Evolutionary conservation across 2,888 invertebrate species (phyloP).

Genomic region (Galerucella calmariensis): DNA sequence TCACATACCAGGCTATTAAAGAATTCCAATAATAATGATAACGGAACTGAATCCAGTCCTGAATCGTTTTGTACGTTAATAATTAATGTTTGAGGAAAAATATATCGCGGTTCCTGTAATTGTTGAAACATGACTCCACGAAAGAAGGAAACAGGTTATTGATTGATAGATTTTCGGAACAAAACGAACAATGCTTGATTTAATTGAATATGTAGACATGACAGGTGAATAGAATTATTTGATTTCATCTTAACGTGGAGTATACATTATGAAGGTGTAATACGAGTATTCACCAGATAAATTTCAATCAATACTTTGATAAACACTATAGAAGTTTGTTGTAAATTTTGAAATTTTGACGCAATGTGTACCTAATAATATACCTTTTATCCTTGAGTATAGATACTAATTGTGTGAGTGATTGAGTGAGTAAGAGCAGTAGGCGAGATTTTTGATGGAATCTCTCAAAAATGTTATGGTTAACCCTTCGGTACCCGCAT

Average conservation of each 20-base stretch:
- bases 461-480: too few species aligned
- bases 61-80: background rate
- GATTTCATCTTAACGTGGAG: background rate
- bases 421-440: too few species aligned
- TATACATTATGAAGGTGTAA: background rate
- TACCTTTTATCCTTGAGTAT: too few species aligned
- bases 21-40: too few species aligned
- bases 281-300: background rate
- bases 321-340: too few species aligned
- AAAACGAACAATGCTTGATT: constrained; percentile 4
- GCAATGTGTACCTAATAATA: too few species aligned
- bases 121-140: constrained; percentile 13
- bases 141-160: background rate
- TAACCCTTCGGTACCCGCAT: constrained; percentile 5
- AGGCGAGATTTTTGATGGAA: too few species aligned
- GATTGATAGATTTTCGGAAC: constrained; percentile 6
- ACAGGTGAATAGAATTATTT: background rate
- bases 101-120: constrained; percentile 13
- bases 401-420: too few species aligned
- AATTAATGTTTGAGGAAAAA: constrained; percentile 12
- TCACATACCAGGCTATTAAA: too few species aligned
- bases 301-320: background rate
- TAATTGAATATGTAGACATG: constrained; percentile 3
- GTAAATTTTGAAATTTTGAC: too few species aligned
- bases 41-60: background rate